A percentile compares a stretch with the other conserved stretches of the same genome.
Conservation (phyloP, 2,888 invertebrate genomes). For the Rhodophaea formosa region DNA sequence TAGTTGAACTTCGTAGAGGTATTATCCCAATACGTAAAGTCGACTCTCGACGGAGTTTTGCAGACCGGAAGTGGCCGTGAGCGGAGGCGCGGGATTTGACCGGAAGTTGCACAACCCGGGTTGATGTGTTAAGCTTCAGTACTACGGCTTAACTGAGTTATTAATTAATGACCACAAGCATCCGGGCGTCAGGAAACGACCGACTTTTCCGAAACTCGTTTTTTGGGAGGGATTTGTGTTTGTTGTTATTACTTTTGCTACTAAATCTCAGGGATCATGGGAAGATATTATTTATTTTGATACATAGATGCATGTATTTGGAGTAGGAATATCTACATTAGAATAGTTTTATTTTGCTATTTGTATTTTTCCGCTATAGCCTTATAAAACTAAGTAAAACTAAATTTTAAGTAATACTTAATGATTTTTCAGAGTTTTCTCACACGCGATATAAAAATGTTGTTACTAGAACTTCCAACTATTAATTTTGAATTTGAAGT, state of each 20-base stretch:
- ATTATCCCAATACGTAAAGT: conserved; percentile 10
- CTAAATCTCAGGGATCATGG: conserved; percentile 16
- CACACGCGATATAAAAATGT: no score
- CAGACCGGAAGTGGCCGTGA: conserved; percentile 70
- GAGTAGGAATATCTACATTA: no score
- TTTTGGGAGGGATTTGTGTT: conserved; percentile 30
- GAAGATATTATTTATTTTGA: background rate
- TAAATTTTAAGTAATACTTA: no score
- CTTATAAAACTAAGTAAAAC: no score
- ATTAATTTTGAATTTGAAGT: no score
- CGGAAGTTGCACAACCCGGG: conserved; percentile 67
- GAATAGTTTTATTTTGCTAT: no score
- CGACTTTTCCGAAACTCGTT: conserved; percentile 38
- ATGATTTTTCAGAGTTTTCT: no score
- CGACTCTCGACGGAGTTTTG: conserved; percentile 56
- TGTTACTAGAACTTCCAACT: no score
- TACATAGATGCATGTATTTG: no score
- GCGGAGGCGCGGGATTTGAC: conserved; percentile 69
- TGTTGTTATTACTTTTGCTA: conserved; percentile 22
- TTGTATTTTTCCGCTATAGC: no score
- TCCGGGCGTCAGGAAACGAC: conserved; percentile 55
- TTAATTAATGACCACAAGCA: conserved; percentile 70
- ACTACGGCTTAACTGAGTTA: conserved; percentile 68
- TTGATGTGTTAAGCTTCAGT: conserved; percentile 72
- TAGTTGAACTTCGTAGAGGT: background rate